Conservation (phyloP, 2,797 vertebrate genomes). For the Triplophysa yarkandensis region DNA sequence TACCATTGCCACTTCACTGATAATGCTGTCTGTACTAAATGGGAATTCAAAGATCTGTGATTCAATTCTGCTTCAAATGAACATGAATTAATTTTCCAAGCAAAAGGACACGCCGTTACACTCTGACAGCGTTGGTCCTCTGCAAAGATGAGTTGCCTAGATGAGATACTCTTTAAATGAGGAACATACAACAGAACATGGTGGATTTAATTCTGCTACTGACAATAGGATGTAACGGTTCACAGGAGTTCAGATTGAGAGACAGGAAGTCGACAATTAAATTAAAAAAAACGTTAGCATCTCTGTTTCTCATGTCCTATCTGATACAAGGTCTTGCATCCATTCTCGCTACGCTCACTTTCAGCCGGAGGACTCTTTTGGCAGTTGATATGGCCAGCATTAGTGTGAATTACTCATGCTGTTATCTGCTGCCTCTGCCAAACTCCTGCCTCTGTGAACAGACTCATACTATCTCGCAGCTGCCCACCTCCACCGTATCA, state of each 20-base stretch:
- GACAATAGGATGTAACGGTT: constrained; percentile 13
- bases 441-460: constrained; percentile 44
- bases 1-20: constrained; percentile 31
- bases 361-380: constrained; percentile 22
- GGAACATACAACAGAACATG: constrained; percentile 18
- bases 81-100: constrained; percentile 44
- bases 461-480: constrained; percentile 28
- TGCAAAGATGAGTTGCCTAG: constrained; percentile 25
- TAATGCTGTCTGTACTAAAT: constrained; percentile 47
- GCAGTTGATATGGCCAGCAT: constrained; percentile 49
- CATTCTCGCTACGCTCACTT: constrained; percentile 8
- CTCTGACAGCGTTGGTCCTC: neutral
- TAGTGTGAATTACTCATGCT: constrained; percentile 53
- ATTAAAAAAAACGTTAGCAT: constrained; percentile 32
- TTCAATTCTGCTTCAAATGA: constrained; percentile 36
- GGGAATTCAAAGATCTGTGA: constrained; percentile 37
- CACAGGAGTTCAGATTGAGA: constrained; percentile 6
- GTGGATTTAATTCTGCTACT: constrained; percentile 21
- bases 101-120: constrained; percentile 23
- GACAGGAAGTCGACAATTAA: constrained; percentile 19
- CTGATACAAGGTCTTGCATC: neutral
- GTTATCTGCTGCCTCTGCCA: constrained; percentile 48
- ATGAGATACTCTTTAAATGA: neutral
- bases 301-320: constrained; percentile 11
- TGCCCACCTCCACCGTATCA: constrained; percentile 37